Evolutionary conservation across 64 coral and sea anemone genomes (phyloP).

Genomic region (Porites lutea): DNA sequence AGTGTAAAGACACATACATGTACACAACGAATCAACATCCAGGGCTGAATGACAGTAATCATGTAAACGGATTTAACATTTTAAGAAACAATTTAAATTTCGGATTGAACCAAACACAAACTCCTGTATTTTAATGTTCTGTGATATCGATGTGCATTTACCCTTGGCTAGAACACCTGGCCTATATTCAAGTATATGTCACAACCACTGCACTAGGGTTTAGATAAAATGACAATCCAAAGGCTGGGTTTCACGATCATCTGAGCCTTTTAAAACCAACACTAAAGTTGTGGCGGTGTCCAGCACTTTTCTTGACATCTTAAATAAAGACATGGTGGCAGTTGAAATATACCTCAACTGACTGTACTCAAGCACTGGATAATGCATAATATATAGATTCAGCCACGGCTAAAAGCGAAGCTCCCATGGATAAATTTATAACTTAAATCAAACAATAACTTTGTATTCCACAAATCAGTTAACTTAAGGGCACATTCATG

Average conservation of each 20-base stretch:
- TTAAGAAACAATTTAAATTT: not conserved
- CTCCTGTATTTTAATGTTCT: not conserved
- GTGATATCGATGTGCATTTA: slow-evolving; percentile 11
- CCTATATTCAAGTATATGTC: not conserved
- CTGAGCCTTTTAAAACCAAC: slow-evolving; percentile 1
- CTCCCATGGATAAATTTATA: too few species aligned
- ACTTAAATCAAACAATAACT: too few species aligned
- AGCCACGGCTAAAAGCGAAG: too few species aligned
- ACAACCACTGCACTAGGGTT: not conserved
- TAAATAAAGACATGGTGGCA: slow-evolving; percentile 11
- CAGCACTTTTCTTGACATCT: not conserved
- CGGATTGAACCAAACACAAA: slow-evolving; percentile 6
- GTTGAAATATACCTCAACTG: not conserved
- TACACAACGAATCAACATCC: slow-evolving; percentile 6
- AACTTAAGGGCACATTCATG: too few species aligned
- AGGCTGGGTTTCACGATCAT: slow-evolving; percentile 2
- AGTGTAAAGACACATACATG: not conserved
- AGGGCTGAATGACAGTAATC: slow-evolving; percentile 17
- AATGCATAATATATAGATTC: not conserved
- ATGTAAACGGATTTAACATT: slow-evolving; percentile 6
- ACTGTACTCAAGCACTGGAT: not conserved
- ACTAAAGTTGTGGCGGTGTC: not conserved
- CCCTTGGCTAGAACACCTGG: not conserved
- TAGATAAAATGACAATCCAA: slow-evolving; percentile 7
- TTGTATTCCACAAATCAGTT: too few species aligned